phyloP scores from a whole-genome alignment of 2,113 vertebrate genomes.

The Hiodon tergisus region DNA sequence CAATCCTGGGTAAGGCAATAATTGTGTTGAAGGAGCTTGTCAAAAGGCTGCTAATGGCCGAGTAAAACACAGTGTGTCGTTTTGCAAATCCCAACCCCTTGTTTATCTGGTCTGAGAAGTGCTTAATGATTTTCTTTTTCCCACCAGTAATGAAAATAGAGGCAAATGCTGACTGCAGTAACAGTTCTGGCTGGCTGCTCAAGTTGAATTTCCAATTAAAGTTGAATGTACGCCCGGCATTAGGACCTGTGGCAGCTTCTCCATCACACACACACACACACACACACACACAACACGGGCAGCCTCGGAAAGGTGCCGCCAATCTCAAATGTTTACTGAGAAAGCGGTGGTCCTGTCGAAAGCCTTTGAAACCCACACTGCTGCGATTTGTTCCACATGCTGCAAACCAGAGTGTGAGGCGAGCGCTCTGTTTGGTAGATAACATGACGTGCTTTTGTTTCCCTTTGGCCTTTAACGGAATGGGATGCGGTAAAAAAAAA shows the following conservation, averaged over 20 bases:
- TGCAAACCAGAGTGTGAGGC: too few species aligned
- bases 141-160: constrained; percentile 51
- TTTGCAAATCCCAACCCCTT: neutral
- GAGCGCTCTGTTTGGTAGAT: too few species aligned
- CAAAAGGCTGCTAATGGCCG: neutral
- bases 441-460: too few species aligned
- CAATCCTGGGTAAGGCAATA: neutral
- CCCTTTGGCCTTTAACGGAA: too few species aligned
- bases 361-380: neutral
- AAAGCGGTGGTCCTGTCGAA: neutral
- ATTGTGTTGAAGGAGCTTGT: neutral
- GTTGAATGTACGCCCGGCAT: constrained; percentile 29
- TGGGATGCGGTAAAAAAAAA: too few species aligned
- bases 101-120: constrained; percentile 13
- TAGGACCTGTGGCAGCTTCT: constrained; percentile 41
- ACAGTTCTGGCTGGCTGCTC: constrained; percentile 56
- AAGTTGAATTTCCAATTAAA: constrained; percentile 62
- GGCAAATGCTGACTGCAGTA: constrained; percentile 55
- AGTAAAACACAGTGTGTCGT: neutral
- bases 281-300: too few species aligned
- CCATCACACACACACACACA: constrained; percentile 34
- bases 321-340: neutral
- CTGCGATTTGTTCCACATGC: neutral
- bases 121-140: constrained; percentile 7
- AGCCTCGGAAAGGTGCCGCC: too few species aligned